Evolutionary conservation across 2,797 vertebrate species (phyloP).

Genomic region (Ctenosaura bakeri): DNA sequence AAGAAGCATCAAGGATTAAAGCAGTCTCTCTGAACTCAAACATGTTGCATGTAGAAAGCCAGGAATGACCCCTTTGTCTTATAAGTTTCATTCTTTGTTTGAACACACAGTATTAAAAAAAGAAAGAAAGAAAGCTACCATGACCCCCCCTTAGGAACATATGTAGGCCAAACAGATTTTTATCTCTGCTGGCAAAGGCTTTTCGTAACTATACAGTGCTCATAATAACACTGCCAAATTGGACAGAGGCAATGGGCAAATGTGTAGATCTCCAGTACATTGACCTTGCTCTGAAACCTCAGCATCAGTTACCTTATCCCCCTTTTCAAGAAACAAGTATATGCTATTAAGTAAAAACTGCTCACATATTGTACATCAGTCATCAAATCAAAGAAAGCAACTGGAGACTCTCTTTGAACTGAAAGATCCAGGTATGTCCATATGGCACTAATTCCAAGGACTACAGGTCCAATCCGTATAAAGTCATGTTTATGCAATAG

Average conservation of each 20-base stretch:
- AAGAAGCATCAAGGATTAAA: not conserved
- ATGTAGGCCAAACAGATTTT: constrained; percentile 33
- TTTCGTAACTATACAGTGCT: not conserved
- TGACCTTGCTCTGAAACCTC: constrained; percentile 56
- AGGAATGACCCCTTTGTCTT: not conserved
- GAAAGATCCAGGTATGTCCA: constrained; percentile 32
- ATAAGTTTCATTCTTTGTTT: constrained; percentile 18
- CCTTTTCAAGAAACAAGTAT: constrained; percentile 42
- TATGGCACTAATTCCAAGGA: not conserved
- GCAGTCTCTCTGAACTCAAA: not conserved
- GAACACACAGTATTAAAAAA: not conserved
- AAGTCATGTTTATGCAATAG: not conserved
- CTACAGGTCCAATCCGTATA: not conserved
- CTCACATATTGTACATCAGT: constrained; percentile 52
- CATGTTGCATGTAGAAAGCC: not conserved
- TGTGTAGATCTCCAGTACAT: constrained; percentile 52
- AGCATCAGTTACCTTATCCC: constrained; percentile 37
- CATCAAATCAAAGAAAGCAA: constrained; percentile 49
- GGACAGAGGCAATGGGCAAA: constrained; percentile 21
- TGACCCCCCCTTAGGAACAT: constrained; percentile 34
- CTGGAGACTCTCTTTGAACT: constrained; percentile 56
- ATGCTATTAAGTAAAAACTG: constrained; percentile 40
- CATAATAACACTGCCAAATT: constrained; percentile 34
- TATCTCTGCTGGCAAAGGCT: rapidly evolving
- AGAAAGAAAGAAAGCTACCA: not conserved